These are phyloP conservation scores for Schizotus pectinicornis DNA, from an alignment of 2,888 invertebrate genomes.

Conservation along the genomic window DNA sequence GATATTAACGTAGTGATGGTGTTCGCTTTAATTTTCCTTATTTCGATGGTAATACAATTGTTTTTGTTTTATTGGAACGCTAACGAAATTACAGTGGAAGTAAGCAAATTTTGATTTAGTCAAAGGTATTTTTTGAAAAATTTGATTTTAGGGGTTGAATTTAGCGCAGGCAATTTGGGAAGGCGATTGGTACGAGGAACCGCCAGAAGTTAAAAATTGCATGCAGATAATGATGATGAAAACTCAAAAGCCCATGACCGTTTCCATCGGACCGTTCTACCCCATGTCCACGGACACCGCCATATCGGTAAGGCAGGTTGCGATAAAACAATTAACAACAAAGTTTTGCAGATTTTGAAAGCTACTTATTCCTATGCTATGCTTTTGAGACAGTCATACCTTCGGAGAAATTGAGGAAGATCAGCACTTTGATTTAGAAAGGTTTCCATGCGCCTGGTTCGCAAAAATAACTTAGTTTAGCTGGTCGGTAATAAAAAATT, in stretches of 20 bases:
- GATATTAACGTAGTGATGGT: constrained; percentile 13
- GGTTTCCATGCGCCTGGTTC: not conserved
- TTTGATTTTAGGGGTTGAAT: constrained; percentile 34
- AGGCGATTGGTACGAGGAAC: constrained; percentile 38
- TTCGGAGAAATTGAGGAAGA: not conserved
- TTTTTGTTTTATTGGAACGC: constrained; percentile 45
- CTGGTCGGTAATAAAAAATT: too few relatives aligned
- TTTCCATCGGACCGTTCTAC: constrained; percentile 41
- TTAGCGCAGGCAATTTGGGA: constrained; percentile 35
- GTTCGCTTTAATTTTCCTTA: constrained; percentile 3
- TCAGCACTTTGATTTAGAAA: not conserved
- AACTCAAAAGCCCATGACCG: constrained; percentile 37
- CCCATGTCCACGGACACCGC: constrained; percentile 39
- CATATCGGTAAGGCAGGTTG: not conserved
- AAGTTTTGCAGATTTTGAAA: constrained; percentile 17
- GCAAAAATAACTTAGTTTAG: too few relatives aligned
- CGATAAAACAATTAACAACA: not conserved
- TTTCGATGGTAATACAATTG: constrained; percentile 37
- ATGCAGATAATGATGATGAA: constrained; percentile 37
- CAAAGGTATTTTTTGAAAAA: not conserved
- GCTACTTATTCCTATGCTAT: constrained; percentile 20
- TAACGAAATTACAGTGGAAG: constrained; percentile 45
- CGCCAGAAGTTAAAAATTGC: constrained; percentile 33
- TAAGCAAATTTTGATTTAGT: constrained; percentile 10
- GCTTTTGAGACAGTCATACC: constrained; percentile 14